Evolutionary conservation across 2,888 invertebrate species (phyloP).

Genomic region (Nomada fabriciana): DNA sequence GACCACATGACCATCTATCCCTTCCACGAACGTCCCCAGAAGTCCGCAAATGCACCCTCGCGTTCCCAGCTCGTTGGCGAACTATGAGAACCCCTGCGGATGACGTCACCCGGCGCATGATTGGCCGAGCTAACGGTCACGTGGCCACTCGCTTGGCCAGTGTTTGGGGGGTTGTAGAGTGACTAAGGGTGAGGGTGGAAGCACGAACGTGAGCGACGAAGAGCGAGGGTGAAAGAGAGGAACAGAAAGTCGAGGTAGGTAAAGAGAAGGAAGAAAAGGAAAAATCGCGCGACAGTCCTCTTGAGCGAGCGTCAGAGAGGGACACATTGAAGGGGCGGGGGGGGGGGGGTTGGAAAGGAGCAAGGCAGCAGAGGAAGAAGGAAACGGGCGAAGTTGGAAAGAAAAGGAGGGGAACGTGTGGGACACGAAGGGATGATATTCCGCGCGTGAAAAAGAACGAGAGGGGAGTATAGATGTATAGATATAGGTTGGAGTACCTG

Average conservation of each 20-base stretch:
- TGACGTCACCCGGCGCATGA: conserved; percentile 77
- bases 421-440: conserved; percentile 31
- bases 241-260: conserved; percentile 35
- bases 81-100: conserved; percentile 78
- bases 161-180: conserved; percentile 61
- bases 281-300: conserved; percentile 25
- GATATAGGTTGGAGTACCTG: conserved; percentile 41
- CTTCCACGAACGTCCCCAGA: conserved; percentile 51
- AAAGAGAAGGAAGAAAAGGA: background rate
- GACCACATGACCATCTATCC: conserved; percentile 63
- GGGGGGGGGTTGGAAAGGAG: conserved; percentile 17
- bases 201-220: conserved; percentile 39
- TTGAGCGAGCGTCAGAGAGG: conserved; percentile 17
- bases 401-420: conserved; percentile 42
- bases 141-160: conserved; percentile 74
- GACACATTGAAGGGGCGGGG: background rate
- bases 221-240: conserved; percentile 7
- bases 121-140: conserved; percentile 80
- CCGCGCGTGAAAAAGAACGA: conserved; percentile 56
- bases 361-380: conserved; percentile 28
- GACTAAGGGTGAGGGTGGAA: conserved; percentile 49
- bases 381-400: conserved; percentile 23
- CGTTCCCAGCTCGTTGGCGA: conserved; percentile 41
- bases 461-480: conserved; percentile 52
- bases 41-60: conserved; percentile 56